phyloP scores from a whole-genome alignment of 1,140 invertebrate genomes.

The Tetraneura akinire region DNA sequence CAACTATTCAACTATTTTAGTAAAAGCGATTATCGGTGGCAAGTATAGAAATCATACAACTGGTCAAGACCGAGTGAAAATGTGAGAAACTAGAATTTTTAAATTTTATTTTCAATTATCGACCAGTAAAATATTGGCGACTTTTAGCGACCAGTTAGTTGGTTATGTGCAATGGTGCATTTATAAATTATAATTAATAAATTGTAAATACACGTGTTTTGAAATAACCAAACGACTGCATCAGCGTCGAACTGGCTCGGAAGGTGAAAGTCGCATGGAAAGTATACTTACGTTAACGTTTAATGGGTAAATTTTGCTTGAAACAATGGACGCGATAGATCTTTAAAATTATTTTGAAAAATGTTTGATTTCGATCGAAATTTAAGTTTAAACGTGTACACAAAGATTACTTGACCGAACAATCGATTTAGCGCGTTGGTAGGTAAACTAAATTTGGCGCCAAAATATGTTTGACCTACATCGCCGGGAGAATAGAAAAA shows the following conservation, averaged over 20 bases:
- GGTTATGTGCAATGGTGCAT: not conserved
- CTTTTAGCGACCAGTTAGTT: slow-evolving; percentile 8
- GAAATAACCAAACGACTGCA: not conserved
- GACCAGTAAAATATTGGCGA: not conserved
- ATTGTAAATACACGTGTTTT: not conserved
- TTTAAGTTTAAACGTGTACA: not conserved
- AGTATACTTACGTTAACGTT: not conserved
- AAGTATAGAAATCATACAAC: not conserved
- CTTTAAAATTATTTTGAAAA: not conserved
- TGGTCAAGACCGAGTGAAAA: not conserved
- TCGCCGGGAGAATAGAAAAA: not conserved
- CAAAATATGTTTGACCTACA: slow-evolving; percentile 20
- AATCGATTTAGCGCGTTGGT: not conserved
- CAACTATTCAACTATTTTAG: too few species aligned
- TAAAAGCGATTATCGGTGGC: too few species aligned
- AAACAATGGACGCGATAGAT: not conserved
- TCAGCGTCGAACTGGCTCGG: not conserved
- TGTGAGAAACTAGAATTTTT: slow-evolving; percentile 14
- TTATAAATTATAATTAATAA: not conserved
- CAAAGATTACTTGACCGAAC: not conserved
- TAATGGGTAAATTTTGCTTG: not conserved
- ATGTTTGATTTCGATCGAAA: slow-evolving; percentile 16
- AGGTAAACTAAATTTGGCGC: not conserved
- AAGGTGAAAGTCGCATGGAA: slow-evolving; percentile 28
- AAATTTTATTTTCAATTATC: too few species aligned